A percentile compares a stretch with the other conserved stretches of the same genome.
Conservation (phyloP, 2,113 vertebrate species). For the Megaceryle maxima region DNA sequence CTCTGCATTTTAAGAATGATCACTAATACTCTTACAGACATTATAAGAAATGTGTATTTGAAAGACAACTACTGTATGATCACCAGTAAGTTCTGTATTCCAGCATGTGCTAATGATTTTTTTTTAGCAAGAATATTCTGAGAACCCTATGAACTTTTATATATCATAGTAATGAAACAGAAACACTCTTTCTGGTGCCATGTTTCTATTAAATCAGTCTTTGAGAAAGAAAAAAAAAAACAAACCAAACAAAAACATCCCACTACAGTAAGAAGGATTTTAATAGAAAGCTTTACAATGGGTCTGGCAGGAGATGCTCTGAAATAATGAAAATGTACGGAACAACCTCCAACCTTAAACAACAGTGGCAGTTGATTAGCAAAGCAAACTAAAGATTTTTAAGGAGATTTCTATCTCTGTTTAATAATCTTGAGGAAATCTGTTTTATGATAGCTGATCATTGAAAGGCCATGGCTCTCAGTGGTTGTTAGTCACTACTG, state of each 20-base stretch:
- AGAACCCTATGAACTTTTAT: conserved; percentile 71
- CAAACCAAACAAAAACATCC: conserved; percentile 26
- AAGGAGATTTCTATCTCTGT: neutral
- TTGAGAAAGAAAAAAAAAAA: conserved; percentile 38
- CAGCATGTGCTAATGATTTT: conserved; percentile 72
- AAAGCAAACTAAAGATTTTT: conserved; percentile 19
- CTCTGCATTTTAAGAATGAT: conserved; percentile 51
- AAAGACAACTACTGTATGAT: conserved; percentile 72
- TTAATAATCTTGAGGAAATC: conserved; percentile 24
- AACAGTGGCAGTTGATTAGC: conserved; percentile 34
- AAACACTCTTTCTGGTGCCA: conserved; percentile 77
- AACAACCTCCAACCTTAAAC: conserved; percentile 31
- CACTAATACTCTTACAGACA: conserved; percentile 38
- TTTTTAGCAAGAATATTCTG: conserved; percentile 63
- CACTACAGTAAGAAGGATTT: conserved; percentile 64
- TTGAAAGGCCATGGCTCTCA: neutral
- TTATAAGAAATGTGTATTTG: conserved; percentile 57
- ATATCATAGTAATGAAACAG: conserved; percentile 73
- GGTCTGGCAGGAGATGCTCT: conserved; percentile 61
- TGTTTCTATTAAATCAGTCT: conserved; percentile 76
- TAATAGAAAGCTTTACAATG: conserved; percentile 70
- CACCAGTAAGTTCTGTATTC: conserved; percentile 64
- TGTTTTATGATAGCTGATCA: neutral
- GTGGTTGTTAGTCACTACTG: neutral
- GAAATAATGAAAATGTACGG: conserved; percentile 66